Conservation (phyloP, 2,797 vertebrate species). For the Argya squamiceps region DNA sequence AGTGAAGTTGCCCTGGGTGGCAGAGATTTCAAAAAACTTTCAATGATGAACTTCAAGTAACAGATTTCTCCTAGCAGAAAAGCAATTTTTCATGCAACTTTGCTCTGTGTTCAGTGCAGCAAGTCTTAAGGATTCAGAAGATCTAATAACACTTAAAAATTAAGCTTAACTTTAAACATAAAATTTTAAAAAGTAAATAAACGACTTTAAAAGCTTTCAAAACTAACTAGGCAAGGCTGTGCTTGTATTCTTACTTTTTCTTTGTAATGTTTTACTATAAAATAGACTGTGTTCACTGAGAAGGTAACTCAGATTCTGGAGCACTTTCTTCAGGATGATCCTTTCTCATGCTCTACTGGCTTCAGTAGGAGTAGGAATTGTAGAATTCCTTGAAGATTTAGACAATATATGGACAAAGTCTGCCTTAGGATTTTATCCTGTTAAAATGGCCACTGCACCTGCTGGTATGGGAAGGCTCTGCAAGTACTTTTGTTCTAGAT, state of each 20-base stretch:
- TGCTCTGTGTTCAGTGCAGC: accelerated
- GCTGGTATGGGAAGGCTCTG: background rate
- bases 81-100: background rate
- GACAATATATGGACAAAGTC: background rate
- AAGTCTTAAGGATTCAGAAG: background rate
- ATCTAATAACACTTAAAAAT: background rate
- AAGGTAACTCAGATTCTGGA: background rate
- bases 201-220: background rate
- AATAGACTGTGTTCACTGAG: background rate
- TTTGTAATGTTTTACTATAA: background rate
- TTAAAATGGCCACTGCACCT: constrained; percentile 28
- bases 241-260: background rate
- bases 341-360: background rate
- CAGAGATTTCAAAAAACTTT: background rate
- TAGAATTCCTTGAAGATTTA: background rate
- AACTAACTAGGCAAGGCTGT: background rate
- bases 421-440: background rate
- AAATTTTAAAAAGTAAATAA: background rate
- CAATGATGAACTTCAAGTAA: background rate
- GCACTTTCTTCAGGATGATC: background rate
- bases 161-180: background rate
- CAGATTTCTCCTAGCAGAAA: background rate
- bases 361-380: background rate
- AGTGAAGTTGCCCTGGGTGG: background rate
- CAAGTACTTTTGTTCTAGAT: background rate